These are phyloP conservation scores for Leptodactylus fallax DNA, from an alignment of 2,797 vertebrate genomes.

Conservation along the genomic window DNA sequence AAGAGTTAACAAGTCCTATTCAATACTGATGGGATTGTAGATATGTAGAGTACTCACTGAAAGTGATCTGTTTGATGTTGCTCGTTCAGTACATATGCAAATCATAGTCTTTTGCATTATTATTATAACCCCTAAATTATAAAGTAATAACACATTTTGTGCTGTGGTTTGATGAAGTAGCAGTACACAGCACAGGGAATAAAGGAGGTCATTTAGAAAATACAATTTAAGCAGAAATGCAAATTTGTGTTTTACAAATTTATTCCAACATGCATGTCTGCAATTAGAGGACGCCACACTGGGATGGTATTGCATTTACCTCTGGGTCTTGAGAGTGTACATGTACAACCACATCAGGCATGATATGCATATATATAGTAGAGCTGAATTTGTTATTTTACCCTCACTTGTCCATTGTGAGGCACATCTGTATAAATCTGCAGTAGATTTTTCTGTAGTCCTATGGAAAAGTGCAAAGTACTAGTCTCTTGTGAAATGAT, in stretches of 20 bases:
- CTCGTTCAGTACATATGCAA: not conserved
- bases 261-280: constrained; percentile 14
- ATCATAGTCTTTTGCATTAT: not conserved
- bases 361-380: not conserved
- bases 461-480: no score
- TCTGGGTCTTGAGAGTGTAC: not conserved
- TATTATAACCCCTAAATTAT: not conserved
- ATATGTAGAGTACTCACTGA: not conserved
- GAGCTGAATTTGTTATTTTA: not conserved
- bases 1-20: no score
- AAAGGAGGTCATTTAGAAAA: not conserved
- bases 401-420: not conserved
- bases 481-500: no score
- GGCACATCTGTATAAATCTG: no score
- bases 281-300: not conserved
- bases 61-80: not conserved
- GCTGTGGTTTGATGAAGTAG: not conserved
- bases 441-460: no score
- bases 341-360: not conserved
- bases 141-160: not conserved
- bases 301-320: not conserved
- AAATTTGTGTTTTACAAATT: not conserved
- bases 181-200: not conserved
- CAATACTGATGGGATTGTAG: not conserved
- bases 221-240: constrained; percentile 15